These are phyloP conservation scores for Stenurella melanura DNA, from an alignment of 2,888 invertebrate genomes.

Conservation along the genomic window DNA sequence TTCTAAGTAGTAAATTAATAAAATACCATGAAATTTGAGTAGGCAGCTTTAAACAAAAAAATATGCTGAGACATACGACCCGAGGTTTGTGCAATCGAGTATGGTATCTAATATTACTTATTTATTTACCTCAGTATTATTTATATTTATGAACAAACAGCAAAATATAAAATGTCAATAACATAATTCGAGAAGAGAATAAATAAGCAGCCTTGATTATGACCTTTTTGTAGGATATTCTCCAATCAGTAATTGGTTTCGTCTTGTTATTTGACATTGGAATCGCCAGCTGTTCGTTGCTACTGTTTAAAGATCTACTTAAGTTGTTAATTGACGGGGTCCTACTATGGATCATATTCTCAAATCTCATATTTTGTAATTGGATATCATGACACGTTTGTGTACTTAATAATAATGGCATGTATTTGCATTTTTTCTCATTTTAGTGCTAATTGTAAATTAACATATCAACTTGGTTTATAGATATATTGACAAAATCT, in stretches of 20 bases:
- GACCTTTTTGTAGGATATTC: neutral
- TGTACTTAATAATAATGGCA: too few species aligned
- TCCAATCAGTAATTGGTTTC: neutral
- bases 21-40: constrained; percentile 20
- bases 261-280: neutral
- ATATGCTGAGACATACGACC: constrained; percentile 9
- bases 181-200: neutral
- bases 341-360: too few species aligned
- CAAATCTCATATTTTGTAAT: too few species aligned
- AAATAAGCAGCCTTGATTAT: neutral
- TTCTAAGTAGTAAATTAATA: constrained; percentile 14
- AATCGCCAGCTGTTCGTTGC: neutral
- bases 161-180: constrained; percentile 14
- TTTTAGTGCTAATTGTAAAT: too few species aligned
- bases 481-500: too few species aligned
- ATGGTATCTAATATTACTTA: neutral
- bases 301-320: neutral
- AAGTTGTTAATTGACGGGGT: neutral
- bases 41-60: constrained; percentile 10
- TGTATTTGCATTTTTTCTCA: too few species aligned
- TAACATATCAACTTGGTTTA: too few species aligned
- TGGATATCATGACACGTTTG: too few species aligned
- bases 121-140: constrained; percentile 1
- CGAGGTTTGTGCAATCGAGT: constrained; percentile 15
- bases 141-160: neutral